phyloP scores from a whole-genome alignment of 2,113 vertebrate genomes.

The Natator depressus region DNA sequence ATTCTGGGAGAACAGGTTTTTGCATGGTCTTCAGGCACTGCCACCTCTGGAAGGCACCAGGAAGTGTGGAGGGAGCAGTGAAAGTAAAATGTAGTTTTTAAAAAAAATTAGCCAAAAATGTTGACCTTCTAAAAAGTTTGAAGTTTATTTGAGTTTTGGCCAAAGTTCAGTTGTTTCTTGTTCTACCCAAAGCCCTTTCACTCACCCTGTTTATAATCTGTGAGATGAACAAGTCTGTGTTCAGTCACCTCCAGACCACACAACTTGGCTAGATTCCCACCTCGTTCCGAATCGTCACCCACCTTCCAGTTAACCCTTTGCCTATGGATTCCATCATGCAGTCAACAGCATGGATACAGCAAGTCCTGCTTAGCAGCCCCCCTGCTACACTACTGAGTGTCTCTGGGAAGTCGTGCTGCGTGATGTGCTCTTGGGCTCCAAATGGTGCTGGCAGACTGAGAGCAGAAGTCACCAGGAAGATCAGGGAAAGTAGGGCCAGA shows the following conservation, averaged over 20 bases:
- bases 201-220: not conserved
- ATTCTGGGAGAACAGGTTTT: conserved; percentile 9
- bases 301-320: not conserved
- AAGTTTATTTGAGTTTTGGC: not conserved
- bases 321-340: not conserved
- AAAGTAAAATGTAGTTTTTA: not conserved
- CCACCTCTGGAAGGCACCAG: conserved; percentile 11
- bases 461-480: not conserved
- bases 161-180: not conserved
- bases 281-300: not conserved
- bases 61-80: not conserved
- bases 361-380: not conserved
- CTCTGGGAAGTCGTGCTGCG: not conserved
- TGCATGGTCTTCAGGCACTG: conserved; percentile 2
- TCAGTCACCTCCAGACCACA: not conserved
- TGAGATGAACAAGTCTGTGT: not conserved
- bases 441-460: not conserved
- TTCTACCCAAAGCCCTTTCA: not conserved
- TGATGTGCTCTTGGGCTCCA: not conserved
- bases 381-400: too few relatives aligned
- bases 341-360: not conserved
- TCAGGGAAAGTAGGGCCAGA: not conserved
- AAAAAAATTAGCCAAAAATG: not conserved
- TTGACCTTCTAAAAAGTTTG: not conserved
- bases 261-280: not conserved